Base-by-base conservation (phyloP, 2,113 vertebrate species). In the Cyprinodon brontotheroides region DNA sequence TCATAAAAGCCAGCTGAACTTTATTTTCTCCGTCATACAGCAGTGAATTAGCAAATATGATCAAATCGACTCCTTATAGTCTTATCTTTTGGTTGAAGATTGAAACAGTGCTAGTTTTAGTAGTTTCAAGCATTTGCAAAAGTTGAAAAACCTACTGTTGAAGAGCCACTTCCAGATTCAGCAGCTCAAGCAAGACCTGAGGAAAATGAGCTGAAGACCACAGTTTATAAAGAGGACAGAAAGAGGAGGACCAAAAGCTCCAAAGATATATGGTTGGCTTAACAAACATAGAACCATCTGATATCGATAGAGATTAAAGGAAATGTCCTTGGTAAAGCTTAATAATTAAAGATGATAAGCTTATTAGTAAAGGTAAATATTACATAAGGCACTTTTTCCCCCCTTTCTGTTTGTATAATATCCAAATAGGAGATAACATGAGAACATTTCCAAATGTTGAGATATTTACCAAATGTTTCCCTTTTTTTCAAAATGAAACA, bases 241-340 rank as follows among this genome's bases (percentile, higher is more conserved):
- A 39, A 22, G 40, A 43, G 0, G 1, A 0, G 1, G 7, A 12
- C 17, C 3, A 11, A 39, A 29, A 20, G 1, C 15, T 40, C 3
- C 8, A 20, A 47, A 47, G 22, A 36, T 36, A 73, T 65, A 70
- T 45, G 17, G 40, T 50, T 47, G 0, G 0, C 64, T 37, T 10
- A 17, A 60, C 50, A 70, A 11, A 4, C 6, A 40, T 13, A 29
- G 36, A 69, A 14, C 61, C 40, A 64, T n/a, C 47, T 13, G 1
- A 12, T 64, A 10, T 43, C 59, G 9, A 2, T 10, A 4, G 5
- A 63, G 15, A 37, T 61, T 17, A 17, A 29, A 75, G 68, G 72
- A 80, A 70, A 50, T 70, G 3, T 36, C 70, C 70, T 65, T 37
- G 62, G 5, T 41, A 43, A 39, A 60, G 29, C 29, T 29, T 29